Percentiles rank a stretch among this genome's conserved stretches.
phyloP scores from a whole-genome alignment of 2,113 vertebrate genomes.

The Phrynosoma blainvillii region DNA sequence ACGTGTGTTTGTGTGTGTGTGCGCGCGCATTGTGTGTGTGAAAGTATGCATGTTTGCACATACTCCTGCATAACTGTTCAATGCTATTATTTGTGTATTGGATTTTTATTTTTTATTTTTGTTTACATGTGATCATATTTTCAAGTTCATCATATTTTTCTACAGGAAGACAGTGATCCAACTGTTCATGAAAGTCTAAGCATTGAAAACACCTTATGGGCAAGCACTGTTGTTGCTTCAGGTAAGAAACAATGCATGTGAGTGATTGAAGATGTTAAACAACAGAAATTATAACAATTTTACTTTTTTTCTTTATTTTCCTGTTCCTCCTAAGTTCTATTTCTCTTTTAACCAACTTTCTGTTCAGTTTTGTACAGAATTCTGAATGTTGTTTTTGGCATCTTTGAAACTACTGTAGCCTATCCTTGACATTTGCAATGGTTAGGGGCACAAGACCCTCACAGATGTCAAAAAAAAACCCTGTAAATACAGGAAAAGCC shows the following conservation, averaged over 20 bases:
- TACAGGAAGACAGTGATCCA: conserved; percentile 92
- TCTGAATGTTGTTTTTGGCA: not conserved
- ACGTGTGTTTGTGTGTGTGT: too few relatives aligned
- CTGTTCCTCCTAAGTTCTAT: not conserved
- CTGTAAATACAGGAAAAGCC: too few relatives aligned
- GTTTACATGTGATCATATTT: not conserved
- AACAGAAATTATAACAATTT: not conserved
- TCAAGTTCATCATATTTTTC: conserved; percentile 28
- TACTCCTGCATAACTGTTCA: not conserved
- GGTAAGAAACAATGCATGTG: conserved; percentile 75
- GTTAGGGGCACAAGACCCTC: too few relatives aligned
- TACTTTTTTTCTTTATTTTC: not conserved
- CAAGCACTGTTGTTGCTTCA: conserved; percentile 95
- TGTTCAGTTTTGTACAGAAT: not conserved
- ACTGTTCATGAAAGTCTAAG: conserved; percentile 92
- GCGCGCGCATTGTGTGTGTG: too few relatives aligned
- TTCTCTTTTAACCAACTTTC: not conserved
- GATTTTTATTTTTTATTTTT: not conserved
- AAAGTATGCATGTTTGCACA: too few relatives aligned
- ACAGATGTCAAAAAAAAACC: too few relatives aligned
- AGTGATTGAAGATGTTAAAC: not conserved
- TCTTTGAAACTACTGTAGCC: not conserved
- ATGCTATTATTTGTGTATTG: not conserved
- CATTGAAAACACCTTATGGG: conserved; percentile 97
- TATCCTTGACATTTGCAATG: too few relatives aligned